Evolutionary conservation across 2,113 vertebrate genomes (phyloP).

Genomic region (Upupa epops): DNA sequence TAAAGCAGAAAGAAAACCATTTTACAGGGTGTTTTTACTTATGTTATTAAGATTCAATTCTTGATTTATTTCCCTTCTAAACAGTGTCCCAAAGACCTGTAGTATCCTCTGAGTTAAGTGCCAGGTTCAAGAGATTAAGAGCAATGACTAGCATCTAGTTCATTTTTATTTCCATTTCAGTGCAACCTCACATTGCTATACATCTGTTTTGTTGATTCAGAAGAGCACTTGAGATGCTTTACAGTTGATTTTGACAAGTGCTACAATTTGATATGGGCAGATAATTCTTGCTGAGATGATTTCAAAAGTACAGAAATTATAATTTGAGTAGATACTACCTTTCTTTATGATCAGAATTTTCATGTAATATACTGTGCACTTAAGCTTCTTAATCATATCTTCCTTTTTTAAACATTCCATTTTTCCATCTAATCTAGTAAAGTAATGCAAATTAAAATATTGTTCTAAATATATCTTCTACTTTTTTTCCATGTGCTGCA

Average conservation of each 20-base stretch:
- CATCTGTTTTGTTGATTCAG: constrained; percentile 99
- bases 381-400: constrained; percentile 81
- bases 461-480: constrained; percentile 74
- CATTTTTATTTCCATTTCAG: constrained; percentile 85
- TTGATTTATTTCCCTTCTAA: constrained; percentile 70
- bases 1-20: constrained; percentile 68
- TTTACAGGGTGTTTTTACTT: constrained; percentile 73
- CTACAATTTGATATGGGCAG: constrained; percentile 90
- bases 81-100: constrained; percentile 74
- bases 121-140: constrained; percentile 81
- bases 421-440: constrained; percentile 76
- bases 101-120: constrained; percentile 79
- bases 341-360: constrained; percentile 85
- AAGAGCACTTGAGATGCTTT: constrained; percentile 94
- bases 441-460: constrained; percentile 75
- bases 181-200: constrained; percentile 87
- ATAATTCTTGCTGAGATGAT: constrained; percentile 98
- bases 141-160: constrained; percentile 79
- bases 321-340: constrained; percentile 90
- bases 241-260: constrained; percentile 92
- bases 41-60: constrained; percentile 78
- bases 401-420: constrained; percentile 68
- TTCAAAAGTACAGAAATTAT: constrained; percentile 98
- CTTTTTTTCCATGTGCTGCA: constrained; percentile 46
- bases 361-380: constrained; percentile 82